Evolutionary conservation across 1,140 invertebrate genomes (phyloP).

Genomic region (Wasmannia auropunctata): DNA sequence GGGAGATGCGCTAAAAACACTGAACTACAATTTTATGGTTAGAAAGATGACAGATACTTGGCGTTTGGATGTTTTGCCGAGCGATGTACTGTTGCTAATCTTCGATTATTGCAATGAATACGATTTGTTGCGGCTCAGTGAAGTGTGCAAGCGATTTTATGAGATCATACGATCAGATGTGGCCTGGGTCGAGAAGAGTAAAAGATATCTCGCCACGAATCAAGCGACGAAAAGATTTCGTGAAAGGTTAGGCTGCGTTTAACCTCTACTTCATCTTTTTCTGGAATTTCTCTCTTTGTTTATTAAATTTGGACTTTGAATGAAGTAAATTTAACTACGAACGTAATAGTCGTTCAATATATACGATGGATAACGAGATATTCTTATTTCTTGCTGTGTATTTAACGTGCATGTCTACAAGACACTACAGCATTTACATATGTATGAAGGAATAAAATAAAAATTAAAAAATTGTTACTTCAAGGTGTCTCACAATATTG

Average conservation of each 20-base stretch:
- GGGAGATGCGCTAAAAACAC: too few relatives aligned
- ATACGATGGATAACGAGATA: not conserved
- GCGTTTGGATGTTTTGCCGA: slow-evolving; percentile 80
- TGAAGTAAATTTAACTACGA: not conserved
- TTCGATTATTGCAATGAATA: slow-evolving; percentile 82
- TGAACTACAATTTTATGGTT: not conserved
- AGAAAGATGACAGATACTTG: slow-evolving; percentile 77
- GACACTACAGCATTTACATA: not conserved
- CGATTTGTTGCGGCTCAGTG: slow-evolving; percentile 80
- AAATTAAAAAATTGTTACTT: slow-evolving; percentile 6
- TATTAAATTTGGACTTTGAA: not conserved
- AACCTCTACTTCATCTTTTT: not conserved
- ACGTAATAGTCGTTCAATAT: not conserved
- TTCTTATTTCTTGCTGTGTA: not conserved
- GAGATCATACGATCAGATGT: slow-evolving; percentile 73
- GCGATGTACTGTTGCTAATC: slow-evolving; percentile 80
- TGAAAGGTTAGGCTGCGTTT: slow-evolving; percentile 78
- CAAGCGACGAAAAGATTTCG: slow-evolving; percentile 78
- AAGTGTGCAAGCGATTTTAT: slow-evolving; percentile 80
- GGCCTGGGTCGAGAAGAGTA: slow-evolving; percentile 78
- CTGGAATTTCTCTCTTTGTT: not conserved
- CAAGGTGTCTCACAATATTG: slow-evolving; percentile 77
- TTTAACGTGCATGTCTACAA: not conserved
- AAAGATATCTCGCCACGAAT: slow-evolving; percentile 79
- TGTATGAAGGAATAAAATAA: not conserved